Percentiles rank a stretch among this genome's conserved stretches.
Conservation (phyloP, 2,888 invertebrate genomes). For the Synanthedon vespiformis region DNA sequence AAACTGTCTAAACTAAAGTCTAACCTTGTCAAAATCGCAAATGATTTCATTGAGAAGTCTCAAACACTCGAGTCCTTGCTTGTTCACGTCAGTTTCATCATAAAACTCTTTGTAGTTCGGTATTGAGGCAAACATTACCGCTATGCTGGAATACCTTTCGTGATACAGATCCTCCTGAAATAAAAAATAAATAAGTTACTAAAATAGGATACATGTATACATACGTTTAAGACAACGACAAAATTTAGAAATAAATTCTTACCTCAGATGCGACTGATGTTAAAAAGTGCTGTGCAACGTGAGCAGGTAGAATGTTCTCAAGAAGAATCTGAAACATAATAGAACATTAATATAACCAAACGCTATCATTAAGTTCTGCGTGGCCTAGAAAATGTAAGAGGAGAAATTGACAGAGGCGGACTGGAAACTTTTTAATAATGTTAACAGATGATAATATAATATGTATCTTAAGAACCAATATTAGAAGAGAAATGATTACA, state of each 20-base stretch:
- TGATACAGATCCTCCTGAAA: slow-evolving; percentile 88
- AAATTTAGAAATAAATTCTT: slow-evolving; percentile 1
- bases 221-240: too few species aligned
- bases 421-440: too few species aligned
- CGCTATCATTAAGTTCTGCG: not conserved
- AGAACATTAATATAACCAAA: not conserved
- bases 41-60: slow-evolving; percentile 96
- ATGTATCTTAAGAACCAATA: too few species aligned
- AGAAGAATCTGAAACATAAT: slow-evolving; percentile 77
- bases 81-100: slow-evolving; percentile 96
- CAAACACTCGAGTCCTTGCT: slow-evolving; percentile 94
- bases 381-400: too few species aligned
- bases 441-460: too few species aligned
- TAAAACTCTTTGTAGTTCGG: slow-evolving; percentile 98
- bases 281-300: slow-evolving; percentile 95
- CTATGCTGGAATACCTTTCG: slow-evolving; percentile 91
- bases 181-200: not conserved
- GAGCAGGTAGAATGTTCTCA: slow-evolving; percentile 96
- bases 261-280: slow-evolving; percentile 78
- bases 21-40: slow-evolving; percentile 97
- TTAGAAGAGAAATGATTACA: too few species aligned
- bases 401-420: too few species aligned
- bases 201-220: too few species aligned
- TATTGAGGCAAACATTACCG: slow-evolving; percentile 98
- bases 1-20: not conserved